These are phyloP conservation scores for Hyaena hyaena DNA, from an alignment of 2,113 vertebrate genomes.

Conservation along the genomic window DNA sequence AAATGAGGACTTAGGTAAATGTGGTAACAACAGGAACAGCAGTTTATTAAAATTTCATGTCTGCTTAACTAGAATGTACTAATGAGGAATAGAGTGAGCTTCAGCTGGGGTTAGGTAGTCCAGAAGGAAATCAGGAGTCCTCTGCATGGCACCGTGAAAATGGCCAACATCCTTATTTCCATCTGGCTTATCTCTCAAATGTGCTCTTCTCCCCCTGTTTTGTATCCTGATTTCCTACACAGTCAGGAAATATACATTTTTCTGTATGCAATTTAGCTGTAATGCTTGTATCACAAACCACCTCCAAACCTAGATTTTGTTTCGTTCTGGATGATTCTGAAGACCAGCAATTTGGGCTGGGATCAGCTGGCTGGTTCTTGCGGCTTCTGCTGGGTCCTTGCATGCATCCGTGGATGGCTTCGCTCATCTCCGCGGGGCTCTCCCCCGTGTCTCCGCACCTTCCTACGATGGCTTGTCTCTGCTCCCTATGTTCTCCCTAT, in stretches of 20 bases:
- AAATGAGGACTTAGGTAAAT: not conserved
- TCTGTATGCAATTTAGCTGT: not conserved
- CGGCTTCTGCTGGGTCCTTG: not conserved
- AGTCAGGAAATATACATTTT: not conserved
- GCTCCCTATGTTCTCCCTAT: too few relatives aligned
- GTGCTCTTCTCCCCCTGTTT: too few relatives aligned
- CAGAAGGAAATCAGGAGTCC: not conserved
- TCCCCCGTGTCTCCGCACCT: rapidly evolving
- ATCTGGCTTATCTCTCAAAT: not conserved
- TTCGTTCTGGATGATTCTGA: not conserved
- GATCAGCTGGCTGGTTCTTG: not conserved
- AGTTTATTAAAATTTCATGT: not conserved
- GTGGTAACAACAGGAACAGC: not conserved
- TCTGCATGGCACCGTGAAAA: not conserved
- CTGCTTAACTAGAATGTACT: not conserved
- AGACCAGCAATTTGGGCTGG: not conserved
- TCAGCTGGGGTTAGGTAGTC: not conserved
- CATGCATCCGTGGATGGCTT: not conserved
- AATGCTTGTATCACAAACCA: not conserved
- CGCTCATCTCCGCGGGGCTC: not conserved
- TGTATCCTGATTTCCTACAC: not conserved
- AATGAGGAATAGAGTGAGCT: not conserved
- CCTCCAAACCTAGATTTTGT: not conserved
- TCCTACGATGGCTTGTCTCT: not conserved
- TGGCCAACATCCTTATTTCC: not conserved